Base-by-base conservation (phyloP, 2,113 vertebrate genomes). In the Nettapus auritus region DNA sequence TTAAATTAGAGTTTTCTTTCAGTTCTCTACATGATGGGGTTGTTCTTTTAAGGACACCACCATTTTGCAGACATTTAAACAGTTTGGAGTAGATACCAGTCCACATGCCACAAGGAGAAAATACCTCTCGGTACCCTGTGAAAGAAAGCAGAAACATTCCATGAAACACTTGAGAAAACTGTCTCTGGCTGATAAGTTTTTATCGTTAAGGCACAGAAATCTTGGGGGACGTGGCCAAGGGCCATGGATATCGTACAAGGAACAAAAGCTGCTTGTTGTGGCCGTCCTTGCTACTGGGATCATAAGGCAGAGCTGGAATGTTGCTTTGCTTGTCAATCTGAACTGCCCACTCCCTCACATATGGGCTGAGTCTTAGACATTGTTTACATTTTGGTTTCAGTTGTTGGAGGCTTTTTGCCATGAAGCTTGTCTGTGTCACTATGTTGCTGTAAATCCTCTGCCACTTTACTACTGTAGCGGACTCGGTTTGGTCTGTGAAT, bases 31-130 rank as follows among this genome's bases (percentile, higher is more conserved):
- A 23, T 64, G 55, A 77, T 82, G 73, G 18, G 44, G 46, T 78
- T 95, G 87, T 94, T 94, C 87, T 78, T 95, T 71, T 96, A 89
- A 96, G 90, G 95, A 86, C 88, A 88, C 21, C 33, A 88, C 74
- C 36, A 52, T 94, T 90, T 91, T 90, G 62, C 48, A 88, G 86
- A 21, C 62, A 25, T 86, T 5, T 88, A 71, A 29, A 73, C 44
- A 9, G n/a, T 31, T 76, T 50, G 23, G 23, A 48, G 48, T 29
- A 56, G 57, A n/a, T 68, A n/a, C 10, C 34, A 36, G 74, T 46
- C 46, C 48, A 48, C 34, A 62, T 4, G 25, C 15, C 48, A 53
- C 16, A 12, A 20, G 7, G 40, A 56, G 56, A 29, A 74, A 89
- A 69, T 19, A 36, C 13, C 22, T 89, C 57, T 59, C 2, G 3